phyloP scores from a whole-genome alignment of 2,113 vertebrate genomes.

The Lynx canadensis region DNA sequence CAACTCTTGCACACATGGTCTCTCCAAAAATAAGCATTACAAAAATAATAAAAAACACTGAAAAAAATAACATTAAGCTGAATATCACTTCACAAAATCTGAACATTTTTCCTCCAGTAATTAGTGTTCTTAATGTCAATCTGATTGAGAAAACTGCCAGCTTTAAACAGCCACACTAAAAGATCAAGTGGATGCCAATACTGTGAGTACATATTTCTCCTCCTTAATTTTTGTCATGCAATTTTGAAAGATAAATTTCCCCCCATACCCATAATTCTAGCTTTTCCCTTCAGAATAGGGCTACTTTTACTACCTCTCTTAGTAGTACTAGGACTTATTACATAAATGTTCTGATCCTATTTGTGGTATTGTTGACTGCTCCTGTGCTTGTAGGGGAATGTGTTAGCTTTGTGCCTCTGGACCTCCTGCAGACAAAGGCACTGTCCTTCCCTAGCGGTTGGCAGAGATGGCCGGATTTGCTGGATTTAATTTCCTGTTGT shows the following conservation, averaged over 20 bases:
- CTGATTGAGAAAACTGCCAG: not conserved
- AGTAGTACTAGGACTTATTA: not conserved
- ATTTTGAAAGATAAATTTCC: not conserved
- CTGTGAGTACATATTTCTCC: not conserved
- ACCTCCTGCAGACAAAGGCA: not conserved
- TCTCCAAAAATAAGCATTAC: no score
- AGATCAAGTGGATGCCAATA: not conserved
- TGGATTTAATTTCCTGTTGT: conserved; percentile 1
- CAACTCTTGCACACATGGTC: no score
- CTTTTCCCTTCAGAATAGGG: not conserved
- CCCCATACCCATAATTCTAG: not conserved
- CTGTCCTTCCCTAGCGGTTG: not conserved
- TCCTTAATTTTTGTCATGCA: not conserved
- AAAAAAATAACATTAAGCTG: not conserved
- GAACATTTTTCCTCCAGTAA: not conserved
- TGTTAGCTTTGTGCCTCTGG: not conserved
- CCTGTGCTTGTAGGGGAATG: not conserved
- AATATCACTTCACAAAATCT: conserved; percentile 20
- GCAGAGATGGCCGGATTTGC: not conserved
- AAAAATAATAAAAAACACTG: not conserved
- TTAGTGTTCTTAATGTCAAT: not conserved
- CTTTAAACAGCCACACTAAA: conserved; percentile 7
- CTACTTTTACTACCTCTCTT: not conserved
- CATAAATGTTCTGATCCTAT: not conserved
- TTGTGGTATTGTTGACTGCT: not conserved